A percentile compares a stretch with the other conserved stretches of the same genome.
These are phyloP conservation scores for Vidua chalybeata DNA, from an alignment of 2,113 vertebrate genomes.

Conservation along the genomic window DNA sequence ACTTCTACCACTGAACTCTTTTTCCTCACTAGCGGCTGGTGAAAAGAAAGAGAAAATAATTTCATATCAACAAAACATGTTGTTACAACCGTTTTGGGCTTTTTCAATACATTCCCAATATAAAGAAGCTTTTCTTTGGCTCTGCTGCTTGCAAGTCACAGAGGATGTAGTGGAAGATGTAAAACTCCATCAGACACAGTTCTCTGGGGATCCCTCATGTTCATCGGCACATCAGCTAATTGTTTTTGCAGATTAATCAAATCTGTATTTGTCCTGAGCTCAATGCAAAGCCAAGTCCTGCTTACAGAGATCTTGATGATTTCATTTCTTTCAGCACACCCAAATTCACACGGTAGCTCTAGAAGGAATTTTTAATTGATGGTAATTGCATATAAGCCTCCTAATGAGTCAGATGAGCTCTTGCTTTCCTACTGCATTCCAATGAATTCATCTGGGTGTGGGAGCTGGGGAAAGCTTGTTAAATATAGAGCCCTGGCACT, in stretches of 20 bases:
- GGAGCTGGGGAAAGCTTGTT: constrained; percentile 60
- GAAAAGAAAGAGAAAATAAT: not conserved
- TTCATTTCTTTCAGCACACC: constrained; percentile 17
- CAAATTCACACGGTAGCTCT: constrained; percentile 22
- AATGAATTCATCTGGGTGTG: constrained; percentile 69
- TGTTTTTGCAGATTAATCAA: constrained; percentile 8
- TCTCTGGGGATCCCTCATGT: not conserved
- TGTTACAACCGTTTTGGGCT: not conserved
- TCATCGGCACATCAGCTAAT: not conserved
- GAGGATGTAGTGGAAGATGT: not conserved
- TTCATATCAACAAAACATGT: not conserved
- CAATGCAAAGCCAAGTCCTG: not conserved
- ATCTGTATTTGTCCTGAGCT: not conserved
- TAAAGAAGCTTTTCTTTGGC: not conserved
- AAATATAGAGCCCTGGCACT: constrained; percentile 61
- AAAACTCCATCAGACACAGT: not conserved
- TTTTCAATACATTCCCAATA: not conserved
- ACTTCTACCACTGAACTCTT: not conserved
- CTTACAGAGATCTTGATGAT: not conserved
- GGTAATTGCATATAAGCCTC: constrained; percentile 52
- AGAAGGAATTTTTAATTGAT: constrained; percentile 63
- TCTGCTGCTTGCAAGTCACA: not conserved
- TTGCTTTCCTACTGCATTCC: constrained; percentile 63
- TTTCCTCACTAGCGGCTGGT: not conserved
- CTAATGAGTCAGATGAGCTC: constrained; percentile 68